phyloP scores from a whole-genome alignment of 2,113 vertebrate genomes.

The Diglossa brunneiventris region DNA sequence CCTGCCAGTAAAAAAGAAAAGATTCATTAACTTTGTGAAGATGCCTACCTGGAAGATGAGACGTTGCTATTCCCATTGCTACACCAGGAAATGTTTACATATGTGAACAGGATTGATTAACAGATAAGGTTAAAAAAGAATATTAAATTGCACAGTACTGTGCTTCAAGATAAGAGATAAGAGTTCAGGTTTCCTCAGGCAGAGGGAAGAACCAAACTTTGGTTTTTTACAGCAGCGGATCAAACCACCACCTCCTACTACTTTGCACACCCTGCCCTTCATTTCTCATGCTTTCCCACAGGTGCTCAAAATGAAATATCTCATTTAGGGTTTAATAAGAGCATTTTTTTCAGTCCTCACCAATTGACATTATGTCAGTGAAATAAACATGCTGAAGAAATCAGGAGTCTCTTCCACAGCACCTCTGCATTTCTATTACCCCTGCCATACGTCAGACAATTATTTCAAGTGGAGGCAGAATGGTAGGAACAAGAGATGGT shows the following conservation, averaged over 20 bases:
- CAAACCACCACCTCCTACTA: not conserved
- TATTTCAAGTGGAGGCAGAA: not conserved
- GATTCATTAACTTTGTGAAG: not conserved
- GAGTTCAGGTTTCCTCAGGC: slow-evolving; percentile 17
- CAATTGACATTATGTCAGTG: not conserved
- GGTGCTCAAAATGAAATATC: not conserved
- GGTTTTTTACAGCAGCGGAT: not conserved
- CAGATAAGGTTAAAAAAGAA: not conserved
- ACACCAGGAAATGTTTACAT: slow-evolving; percentile 8
- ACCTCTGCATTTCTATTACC: not conserved
- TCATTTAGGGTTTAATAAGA: not conserved
- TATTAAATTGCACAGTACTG: not conserved
- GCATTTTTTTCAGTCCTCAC: not conserved
- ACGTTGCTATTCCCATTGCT: not conserved
- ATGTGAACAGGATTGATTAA: not conserved
- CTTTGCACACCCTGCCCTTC: not conserved
- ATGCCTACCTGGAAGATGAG: not conserved
- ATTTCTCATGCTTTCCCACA: slow-evolving; percentile 27
- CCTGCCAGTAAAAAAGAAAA: not conserved
- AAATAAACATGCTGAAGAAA: not conserved
- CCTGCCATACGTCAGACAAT: fast-evolving
- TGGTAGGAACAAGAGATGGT: not conserved
- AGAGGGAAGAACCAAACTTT: not conserved
- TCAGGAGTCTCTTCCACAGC: not conserved
- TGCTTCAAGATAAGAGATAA: slow-evolving; percentile 2